Evolutionary conservation across 2,888 invertebrate genomes (phyloP).

Genomic region (Tenodera sinensis): DNA sequence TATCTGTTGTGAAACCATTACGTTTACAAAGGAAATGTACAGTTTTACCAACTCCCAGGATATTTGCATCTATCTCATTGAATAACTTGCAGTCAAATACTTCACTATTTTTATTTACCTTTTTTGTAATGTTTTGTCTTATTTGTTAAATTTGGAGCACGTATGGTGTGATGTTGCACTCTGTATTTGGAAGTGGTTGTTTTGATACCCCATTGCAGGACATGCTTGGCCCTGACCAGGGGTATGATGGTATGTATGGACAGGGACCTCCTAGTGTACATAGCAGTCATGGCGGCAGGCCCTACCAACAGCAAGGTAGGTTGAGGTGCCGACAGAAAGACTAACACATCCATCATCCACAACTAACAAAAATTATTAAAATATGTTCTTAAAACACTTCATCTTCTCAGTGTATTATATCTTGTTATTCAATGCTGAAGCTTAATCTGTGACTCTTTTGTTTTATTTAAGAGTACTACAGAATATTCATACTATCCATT

Average conservation of each 20-base stretch:
- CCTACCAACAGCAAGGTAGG: conserved; percentile 85
- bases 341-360: not conserved
- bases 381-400: too few species aligned
- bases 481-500: too few species aligned
- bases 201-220: conserved; percentile 57
- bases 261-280: conserved; percentile 86
- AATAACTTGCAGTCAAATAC: not conserved
- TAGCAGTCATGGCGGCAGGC: conserved; percentile 72
- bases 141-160: conserved; percentile 9
- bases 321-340: conserved; percentile 33
- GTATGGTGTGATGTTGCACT: conserved; percentile 3
- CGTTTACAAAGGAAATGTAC: too few species aligned
- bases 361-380: too few species aligned
- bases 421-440: too few species aligned
- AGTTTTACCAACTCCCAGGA: too few species aligned
- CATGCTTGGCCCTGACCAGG: conserved; percentile 87
- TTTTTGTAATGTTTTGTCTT: not conserved
- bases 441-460: too few species aligned
- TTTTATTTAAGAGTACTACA: too few species aligned
- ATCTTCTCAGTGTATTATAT: too few species aligned
- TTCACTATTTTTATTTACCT: not conserved
- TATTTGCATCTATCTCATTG: not conserved
- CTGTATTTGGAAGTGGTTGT: conserved; percentile 12
- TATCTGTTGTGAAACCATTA: too few species aligned
- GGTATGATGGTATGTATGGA: conserved; percentile 89